Percentiles rank a stretch among this genome's conserved stretches.
Evolutionary conservation across 2,113 vertebrate genomes (phyloP).

Genomic region (Pomatostomus ruficeps): DNA sequence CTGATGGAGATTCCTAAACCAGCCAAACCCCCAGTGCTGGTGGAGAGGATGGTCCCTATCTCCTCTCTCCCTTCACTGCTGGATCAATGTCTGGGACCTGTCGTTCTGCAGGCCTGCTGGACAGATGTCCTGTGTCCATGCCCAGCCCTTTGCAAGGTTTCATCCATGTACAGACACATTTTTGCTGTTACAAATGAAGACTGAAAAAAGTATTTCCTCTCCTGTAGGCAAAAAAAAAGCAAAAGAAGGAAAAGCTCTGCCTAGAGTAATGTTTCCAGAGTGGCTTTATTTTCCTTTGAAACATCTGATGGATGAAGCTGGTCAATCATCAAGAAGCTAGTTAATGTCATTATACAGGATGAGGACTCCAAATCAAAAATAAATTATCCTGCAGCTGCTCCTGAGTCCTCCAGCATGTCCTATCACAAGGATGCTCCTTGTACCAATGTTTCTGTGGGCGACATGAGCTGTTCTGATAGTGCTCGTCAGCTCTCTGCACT

Average conservation of each 20-base stretch:
- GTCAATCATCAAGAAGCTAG: slow-evolving; percentile 14
- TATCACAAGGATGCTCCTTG: background rate
- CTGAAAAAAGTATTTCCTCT: background rate
- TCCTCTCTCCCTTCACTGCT: background rate
- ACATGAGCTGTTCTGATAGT: background rate
- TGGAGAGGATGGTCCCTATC: background rate
- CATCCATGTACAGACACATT: background rate
- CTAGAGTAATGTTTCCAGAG: background rate
- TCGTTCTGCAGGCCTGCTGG: background rate
- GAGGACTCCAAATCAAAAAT: slow-evolving; percentile 15
- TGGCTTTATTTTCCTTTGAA: background rate
- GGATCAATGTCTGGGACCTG: background rate
- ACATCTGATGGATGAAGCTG: background rate
- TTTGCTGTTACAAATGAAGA: background rate
- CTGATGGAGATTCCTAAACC: background rate
- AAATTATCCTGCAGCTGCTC: slow-evolving; percentile 30
- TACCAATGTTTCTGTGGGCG: background rate
- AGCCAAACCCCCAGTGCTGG: background rate
- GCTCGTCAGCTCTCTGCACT: background rate
- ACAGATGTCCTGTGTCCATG: background rate
- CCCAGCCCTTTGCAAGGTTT: background rate
- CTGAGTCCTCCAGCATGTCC: background rate
- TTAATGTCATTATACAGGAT: background rate
- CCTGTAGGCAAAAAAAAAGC: background rate
- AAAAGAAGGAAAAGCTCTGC: background rate